Percentiles rank a stretch among this genome's conserved stretches.
Conservation (phyloP, 2,888 invertebrate species). For the Drosophila buzzatii region DNA sequence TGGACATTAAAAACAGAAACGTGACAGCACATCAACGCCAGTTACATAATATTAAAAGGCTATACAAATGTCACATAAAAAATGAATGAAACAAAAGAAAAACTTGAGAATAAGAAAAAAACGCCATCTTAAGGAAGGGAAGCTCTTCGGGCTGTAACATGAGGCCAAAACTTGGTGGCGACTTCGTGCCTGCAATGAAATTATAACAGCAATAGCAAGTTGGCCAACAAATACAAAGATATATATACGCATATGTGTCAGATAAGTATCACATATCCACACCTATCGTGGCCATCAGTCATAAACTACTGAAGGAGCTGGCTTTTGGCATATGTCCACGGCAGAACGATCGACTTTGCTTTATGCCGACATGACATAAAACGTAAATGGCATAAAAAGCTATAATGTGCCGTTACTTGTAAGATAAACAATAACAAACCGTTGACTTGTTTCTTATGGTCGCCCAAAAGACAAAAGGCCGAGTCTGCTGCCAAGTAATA, state of each 20-base stretch:
- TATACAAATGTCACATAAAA: constrained; percentile 65
- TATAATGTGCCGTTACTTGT: constrained; percentile 71
- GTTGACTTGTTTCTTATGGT: constrained; percentile 52
- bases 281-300: constrained; percentile 65
- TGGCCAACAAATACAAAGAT: constrained; percentile 2
- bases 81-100: constrained; percentile 26
- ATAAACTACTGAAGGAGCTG: constrained; percentile 63
- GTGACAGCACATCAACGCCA: constrained; percentile 61
- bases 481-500: constrained; percentile 53
- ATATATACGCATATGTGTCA: not conserved
- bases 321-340: constrained; percentile 42
- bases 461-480: constrained; percentile 55
- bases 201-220: constrained; percentile 29
- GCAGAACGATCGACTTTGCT: constrained; percentile 49
- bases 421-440: constrained; percentile 76
- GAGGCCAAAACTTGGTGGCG: constrained; percentile 44
- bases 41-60: constrained; percentile 72
- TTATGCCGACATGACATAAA: constrained; percentile 62
- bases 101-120: constrained; percentile 1
- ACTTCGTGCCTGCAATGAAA: constrained; percentile 63
- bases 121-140: not conserved
- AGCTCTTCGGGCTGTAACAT: constrained; percentile 32
- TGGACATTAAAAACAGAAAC: constrained; percentile 76
- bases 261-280: constrained; percentile 65
- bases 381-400: constrained; percentile 80